Evolutionary conservation across 2,888 invertebrate genomes (phyloP).

Genomic region (Meghimatium bilineatum): DNA sequence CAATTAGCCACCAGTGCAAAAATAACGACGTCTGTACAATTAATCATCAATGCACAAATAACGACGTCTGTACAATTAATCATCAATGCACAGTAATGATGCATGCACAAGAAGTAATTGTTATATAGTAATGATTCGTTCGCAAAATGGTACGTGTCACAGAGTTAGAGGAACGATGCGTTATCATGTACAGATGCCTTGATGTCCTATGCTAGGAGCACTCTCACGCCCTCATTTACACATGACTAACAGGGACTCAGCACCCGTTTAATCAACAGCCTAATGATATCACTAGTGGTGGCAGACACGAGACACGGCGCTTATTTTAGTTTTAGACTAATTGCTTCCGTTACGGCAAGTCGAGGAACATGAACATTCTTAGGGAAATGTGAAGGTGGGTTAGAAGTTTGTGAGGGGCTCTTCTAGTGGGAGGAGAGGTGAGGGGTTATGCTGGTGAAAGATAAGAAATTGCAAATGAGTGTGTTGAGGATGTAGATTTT

Average conservation of each 20-base stretch:
- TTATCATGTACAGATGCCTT: neutral
- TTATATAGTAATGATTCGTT: too few species aligned
- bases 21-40: neutral
- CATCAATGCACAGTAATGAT: neutral
- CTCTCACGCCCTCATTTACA: constrained; percentile 1
- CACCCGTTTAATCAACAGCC: constrained; percentile 4
- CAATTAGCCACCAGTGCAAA: neutral
- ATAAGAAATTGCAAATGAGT: too few species aligned
- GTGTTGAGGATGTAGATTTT: too few species aligned
- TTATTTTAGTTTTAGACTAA: neutral
- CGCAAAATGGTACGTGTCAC: too few species aligned
- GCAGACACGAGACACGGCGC: constrained; percentile 27
- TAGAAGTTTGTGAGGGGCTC: neutral
- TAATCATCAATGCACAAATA: neutral
- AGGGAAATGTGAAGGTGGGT: neutral
- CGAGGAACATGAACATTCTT: neutral
- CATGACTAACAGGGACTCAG: neutral
- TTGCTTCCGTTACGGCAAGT: constrained; percentile 5
- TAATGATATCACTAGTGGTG: constrained; percentile 5
- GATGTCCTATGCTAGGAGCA: neutral
- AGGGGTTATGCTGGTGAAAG: too few species aligned
- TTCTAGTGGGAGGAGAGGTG: neutral
- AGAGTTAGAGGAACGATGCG: too few species aligned
- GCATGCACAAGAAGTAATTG: too few species aligned
- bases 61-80: neutral